These are phyloP conservation scores for Yasuhikotakia modesta DNA, from an alignment of 2,797 vertebrate genomes.

Conservation along the genomic window DNA sequence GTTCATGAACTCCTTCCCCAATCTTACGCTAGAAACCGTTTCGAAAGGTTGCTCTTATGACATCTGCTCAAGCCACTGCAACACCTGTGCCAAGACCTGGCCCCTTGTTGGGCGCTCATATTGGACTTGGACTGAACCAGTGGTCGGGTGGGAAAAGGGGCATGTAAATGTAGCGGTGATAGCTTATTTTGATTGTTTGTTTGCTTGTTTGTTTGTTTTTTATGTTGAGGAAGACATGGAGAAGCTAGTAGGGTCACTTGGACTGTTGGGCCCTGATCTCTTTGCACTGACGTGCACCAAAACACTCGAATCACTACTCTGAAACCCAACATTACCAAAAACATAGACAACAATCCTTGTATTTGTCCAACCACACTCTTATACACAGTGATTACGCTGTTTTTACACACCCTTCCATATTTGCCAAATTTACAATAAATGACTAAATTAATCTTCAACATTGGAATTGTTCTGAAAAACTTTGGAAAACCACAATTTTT, in stretches of 20 bases:
- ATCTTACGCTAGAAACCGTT: conserved; percentile 46
- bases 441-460: conserved; percentile 57
- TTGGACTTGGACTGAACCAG: conserved; percentile 53
- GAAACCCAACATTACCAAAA: conserved; percentile 60
- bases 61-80: conserved; percentile 50
- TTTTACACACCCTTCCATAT: conserved; percentile 77
- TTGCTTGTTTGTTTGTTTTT: conserved; percentile 47
- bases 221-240: conserved; percentile 57
- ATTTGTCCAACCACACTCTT: conserved; percentile 42
- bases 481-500: conserved; percentile 3
- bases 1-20: conserved; percentile 38
- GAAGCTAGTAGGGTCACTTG: conserved; percentile 60
- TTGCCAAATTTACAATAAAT: conserved; percentile 71
- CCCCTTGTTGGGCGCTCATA: conserved; percentile 28
- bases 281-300: conserved; percentile 65
- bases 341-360: conserved; percentile 12
- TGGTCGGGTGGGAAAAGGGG: conserved; percentile 44
- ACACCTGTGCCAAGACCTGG: conserved; percentile 55
- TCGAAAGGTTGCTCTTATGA: conserved; percentile 47
- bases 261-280: conserved; percentile 75
- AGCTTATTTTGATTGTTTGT: conserved; percentile 46
- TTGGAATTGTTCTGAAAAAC: conserved; percentile 44
- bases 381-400: conserved; percentile 67
- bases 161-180: conserved; percentile 52
- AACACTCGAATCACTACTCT: conserved; percentile 66